These are phyloP conservation scores for Enteromius mattozi DNA, from an alignment of 2,797 vertebrate genomes.

Conservation along the genomic window DNA sequence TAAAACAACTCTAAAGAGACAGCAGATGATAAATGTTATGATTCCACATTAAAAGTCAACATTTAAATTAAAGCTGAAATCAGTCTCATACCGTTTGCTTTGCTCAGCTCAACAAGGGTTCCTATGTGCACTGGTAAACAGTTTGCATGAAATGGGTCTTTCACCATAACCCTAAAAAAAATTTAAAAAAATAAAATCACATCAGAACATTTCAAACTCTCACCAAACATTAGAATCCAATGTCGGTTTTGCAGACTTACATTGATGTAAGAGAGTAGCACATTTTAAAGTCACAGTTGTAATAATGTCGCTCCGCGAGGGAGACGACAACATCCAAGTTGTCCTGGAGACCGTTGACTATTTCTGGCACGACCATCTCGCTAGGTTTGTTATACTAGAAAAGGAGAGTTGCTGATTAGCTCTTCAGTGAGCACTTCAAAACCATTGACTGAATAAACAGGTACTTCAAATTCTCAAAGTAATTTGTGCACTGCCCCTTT, in stretches of 20 bases:
- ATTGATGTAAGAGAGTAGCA: constrained; percentile 98
- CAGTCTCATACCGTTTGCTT: constrained; percentile 90
- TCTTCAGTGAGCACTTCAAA: constrained; percentile 46
- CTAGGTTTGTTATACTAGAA: constrained; percentile 91
- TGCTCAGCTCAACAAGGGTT: constrained; percentile 96
- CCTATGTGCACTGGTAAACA: constrained; percentile 99
- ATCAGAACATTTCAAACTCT: constrained; percentile 3
- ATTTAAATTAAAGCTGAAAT: background rate
- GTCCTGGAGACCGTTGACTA: constrained; percentile 93
- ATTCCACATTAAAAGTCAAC: background rate
- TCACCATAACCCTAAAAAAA: constrained; percentile 93
- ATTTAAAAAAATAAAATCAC: background rate
- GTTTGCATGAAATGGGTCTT: constrained; percentile 97
- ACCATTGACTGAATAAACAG: constrained; percentile 32
- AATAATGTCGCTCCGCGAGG: constrained; percentile 97
- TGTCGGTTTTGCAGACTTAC: constrained; percentile 78
- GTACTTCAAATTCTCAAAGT: constrained; percentile 27
- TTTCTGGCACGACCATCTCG: constrained; percentile 92
- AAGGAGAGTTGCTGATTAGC: constrained; percentile 38
- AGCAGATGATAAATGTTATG: background rate
- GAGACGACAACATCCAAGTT: constrained; percentile 98
- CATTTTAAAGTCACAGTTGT: constrained; percentile 99
- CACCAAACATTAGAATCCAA: background rate
- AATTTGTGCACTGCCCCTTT: constrained; percentile 10
- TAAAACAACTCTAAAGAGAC: constrained; percentile 91